phyloP scores from a whole-genome alignment of 2,888 invertebrate genomes.

The Ametastegia equiseti region DNA sequence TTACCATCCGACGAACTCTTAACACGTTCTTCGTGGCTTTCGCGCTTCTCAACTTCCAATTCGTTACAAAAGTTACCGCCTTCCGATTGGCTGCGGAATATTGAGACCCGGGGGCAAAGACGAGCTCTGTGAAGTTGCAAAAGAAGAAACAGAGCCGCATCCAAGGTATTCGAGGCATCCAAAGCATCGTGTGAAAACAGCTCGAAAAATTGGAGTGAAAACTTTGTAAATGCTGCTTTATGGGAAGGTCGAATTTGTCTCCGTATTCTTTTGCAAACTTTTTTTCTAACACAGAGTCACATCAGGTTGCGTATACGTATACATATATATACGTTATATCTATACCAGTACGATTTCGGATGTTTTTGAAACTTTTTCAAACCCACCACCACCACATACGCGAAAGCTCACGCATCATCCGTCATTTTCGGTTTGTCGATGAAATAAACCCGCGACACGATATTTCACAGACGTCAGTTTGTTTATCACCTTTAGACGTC shows the following conservation, averaged over 20 bases:
- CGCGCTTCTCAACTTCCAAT: slow-evolving; percentile 27
- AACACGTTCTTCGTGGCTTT: slow-evolving; percentile 37
- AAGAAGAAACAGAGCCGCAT: background rate
- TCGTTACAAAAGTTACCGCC: slow-evolving; percentile 30
- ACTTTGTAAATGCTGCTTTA: slow-evolving; percentile 34
- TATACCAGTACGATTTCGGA: background rate
- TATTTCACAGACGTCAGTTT: slow-evolving; percentile 10
- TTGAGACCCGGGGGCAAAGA: slow-evolving; percentile 25
- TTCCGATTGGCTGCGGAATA: slow-evolving; percentile 28
- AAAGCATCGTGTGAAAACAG: slow-evolving; percentile 15
- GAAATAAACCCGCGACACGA: background rate
- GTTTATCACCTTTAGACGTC: slow-evolving; percentile 10
- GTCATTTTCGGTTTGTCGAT: slow-evolving; percentile 12
- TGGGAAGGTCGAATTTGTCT: slow-evolving; percentile 28
- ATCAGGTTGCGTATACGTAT: too few species aligned
- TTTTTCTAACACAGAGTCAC: background rate
- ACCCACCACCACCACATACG: background rate
- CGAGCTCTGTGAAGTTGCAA: slow-evolving; percentile 1
- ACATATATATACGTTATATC: too few species aligned
- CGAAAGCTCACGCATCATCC: slow-evolving; percentile 10
- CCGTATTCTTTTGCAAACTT: slow-evolving; percentile 9
- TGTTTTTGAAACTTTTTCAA: slow-evolving; percentile 2
- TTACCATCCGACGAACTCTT: slow-evolving; percentile 25
- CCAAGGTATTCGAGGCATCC: background rate
- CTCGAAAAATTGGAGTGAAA: slow-evolving; percentile 15